Evolutionary conservation across 92 coral and sea anemone species (phyloP), one percentile per base, ranked within the genome.

Genomic region (Palythoa grandiflora): DNA sequence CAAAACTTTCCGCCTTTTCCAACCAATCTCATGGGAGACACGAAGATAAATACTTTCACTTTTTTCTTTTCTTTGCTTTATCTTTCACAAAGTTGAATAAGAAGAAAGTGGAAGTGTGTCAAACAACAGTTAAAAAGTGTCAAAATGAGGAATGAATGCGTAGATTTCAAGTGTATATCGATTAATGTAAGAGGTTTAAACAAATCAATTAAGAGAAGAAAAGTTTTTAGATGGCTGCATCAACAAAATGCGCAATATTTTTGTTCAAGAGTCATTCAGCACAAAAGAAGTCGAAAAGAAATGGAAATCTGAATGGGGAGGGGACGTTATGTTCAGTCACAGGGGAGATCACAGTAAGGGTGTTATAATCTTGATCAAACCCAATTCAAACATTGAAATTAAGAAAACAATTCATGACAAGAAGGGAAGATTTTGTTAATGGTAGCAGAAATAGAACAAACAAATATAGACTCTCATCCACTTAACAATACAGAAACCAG

Each of bases 211-310:
- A 87, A n/a, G n/a, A 87, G 80, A 40, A 83, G 16, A 77, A 87
- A 87, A 87, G 21, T 87, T 51, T 76, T 87, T 52, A 77, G 73
- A 48, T 77, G 89, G 78, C 89, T 77, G 44, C 77, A 87, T 77
- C 70, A 75, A 66, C 90, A 87, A n/a, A n/a, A n/a, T n/a, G n/a
- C n/a, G n/a, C n/a, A 73, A 47, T 61, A 28, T 44, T 65, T 78
- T 87, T 44, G 21, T 87, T 57, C 84, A 76, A 52, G 89, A 87
- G 63, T 76, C 89, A 1, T 77, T 60, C 38, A 77, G n/a, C n/a
- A n/a, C n/a, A n/a, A n/a, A n/a, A n/a, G n/a, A n/a, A n/a, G n/a
- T n/a, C n/a, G n/a, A n/a, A n/a, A n/a, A n/a, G n/a, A n/a, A n/a
- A n/a, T n/a, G n/a, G n/a, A n/a, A n/a, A n/a, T n/a, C n/a, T n/a